These are phyloP conservation scores for Bathynomus jamesi DNA, from an alignment of 1,140 invertebrate species.

Conservation along the genomic window DNA sequence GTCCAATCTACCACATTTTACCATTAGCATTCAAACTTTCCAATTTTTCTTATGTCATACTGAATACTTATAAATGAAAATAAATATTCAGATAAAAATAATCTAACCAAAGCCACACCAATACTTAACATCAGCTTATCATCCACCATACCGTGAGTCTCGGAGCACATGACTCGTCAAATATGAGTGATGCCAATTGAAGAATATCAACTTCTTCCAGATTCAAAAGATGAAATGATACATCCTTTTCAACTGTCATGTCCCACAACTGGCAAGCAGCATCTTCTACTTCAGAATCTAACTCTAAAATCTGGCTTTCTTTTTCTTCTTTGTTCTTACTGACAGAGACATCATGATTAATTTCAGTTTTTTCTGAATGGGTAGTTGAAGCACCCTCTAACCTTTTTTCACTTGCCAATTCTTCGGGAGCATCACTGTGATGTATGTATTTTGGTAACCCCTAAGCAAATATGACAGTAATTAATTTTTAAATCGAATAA, in stretches of 20 bases:
- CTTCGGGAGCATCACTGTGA: no score
- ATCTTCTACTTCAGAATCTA: slow-evolving; percentile 23
- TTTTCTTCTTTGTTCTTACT: background rate
- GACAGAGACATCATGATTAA: background rate
- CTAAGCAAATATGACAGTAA: no score
- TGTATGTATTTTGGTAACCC: background rate
- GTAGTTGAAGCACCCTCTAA: no score
- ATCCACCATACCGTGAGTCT: slow-evolving; percentile 26
- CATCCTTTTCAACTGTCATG: slow-evolving; percentile 27
- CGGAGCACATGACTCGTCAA: slow-evolving; percentile 19
- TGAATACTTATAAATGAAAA: no score
- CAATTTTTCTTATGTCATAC: no score
- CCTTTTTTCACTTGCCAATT: background rate
- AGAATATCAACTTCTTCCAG: slow-evolving; percentile 17
- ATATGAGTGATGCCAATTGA: slow-evolving; percentile 23
- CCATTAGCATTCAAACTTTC: background rate
- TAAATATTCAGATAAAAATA: no score
- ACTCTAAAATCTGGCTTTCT: slow-evolving; percentile 6
- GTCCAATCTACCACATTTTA: no score
- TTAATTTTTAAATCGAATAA: no score
- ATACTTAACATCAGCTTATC: no score
- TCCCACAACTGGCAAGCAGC: slow-evolving; percentile 32
- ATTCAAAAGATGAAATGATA: slow-evolving; percentile 14
- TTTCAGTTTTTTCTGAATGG: background rate
- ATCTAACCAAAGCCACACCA: no score